Evolutionary conservation across 1,140 invertebrate genomes (phyloP).

Genomic region (Leucophenga varia): DNA sequence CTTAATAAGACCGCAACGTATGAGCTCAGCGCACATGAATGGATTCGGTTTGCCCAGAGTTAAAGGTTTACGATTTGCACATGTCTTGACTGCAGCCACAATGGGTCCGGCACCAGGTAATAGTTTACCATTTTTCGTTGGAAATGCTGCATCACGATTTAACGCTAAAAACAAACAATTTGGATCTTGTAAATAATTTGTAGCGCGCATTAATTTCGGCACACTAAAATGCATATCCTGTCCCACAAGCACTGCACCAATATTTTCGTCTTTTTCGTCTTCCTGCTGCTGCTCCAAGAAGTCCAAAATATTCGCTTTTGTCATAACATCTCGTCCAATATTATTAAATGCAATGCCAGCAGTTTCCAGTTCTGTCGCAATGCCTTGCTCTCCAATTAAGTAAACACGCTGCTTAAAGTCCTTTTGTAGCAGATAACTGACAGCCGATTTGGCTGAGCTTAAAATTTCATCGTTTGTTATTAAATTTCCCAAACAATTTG

Average conservation of each 20-base stretch:
- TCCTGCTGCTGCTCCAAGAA: constrained; percentile 14
- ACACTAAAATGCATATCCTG: constrained; percentile 29
- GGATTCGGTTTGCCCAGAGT: constrained; percentile 41
- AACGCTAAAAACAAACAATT: constrained; percentile 27
- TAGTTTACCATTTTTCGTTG: constrained; percentile 16
- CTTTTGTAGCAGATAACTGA: constrained; percentile 19
- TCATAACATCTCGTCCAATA: background rate
- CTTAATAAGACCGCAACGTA: constrained; percentile 9
- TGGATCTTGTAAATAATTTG: constrained; percentile 17
- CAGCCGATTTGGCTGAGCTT: constrained; percentile 12
- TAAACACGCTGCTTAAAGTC: constrained; percentile 26
- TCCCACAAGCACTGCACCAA: constrained; percentile 31
- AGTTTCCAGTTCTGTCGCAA: constrained; percentile 16
- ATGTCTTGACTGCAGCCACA: constrained; percentile 21
- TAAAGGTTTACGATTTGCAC: constrained; percentile 20
- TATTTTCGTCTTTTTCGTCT: constrained; percentile 22
- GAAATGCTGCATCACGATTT: constrained; percentile 25
- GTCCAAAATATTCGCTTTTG: constrained; percentile 5
- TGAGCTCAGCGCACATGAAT: constrained; percentile 12
- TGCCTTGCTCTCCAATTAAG: constrained; percentile 24
- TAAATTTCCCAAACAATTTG: constrained; percentile 10
- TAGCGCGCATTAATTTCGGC: constrained; percentile 14
- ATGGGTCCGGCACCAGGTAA: constrained; percentile 27
- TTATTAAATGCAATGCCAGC: constrained; percentile 4
- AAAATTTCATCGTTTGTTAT: constrained; percentile 1